A percentile compares a stretch with the other conserved stretches of the same genome.
phyloP scores from a whole-genome alignment of 2,888 invertebrate genomes.

The Pheosia tremula region DNA sequence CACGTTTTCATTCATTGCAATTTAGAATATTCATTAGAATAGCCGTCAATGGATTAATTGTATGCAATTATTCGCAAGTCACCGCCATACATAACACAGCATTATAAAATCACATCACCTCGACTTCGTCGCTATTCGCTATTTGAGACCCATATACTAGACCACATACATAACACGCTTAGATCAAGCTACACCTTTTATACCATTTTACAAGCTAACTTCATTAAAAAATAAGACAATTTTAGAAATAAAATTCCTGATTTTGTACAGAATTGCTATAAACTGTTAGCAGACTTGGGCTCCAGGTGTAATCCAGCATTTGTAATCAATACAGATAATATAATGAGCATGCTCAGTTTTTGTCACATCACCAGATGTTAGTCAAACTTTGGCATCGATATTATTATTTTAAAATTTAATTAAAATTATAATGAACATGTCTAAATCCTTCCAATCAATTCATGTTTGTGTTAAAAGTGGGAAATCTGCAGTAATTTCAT shows the following conservation, averaged over 20 bases:
- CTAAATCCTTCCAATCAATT: slow-evolving; percentile 15
- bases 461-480: neutral
- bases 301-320: neutral
- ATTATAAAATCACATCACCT: slow-evolving; percentile 48
- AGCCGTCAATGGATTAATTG: neutral
- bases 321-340: slow-evolving; percentile 4
- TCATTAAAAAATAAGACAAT: neutral
- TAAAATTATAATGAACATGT: slow-evolving; percentile 20
- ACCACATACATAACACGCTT: neutral
- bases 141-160: slow-evolving; percentile 65
- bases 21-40: neutral
- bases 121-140: slow-evolving; percentile 64
- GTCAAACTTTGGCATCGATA: slow-evolving; percentile 44
- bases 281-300: too few relatives aligned
- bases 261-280: neutral
- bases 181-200: neutral
- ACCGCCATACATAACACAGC: neutral
- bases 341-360: neutral
- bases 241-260: neutral
- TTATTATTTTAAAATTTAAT: slow-evolving; percentile 26
- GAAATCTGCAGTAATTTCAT: neutral
- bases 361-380: slow-evolving; percentile 27
- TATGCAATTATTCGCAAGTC: neutral
- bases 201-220: neutral
- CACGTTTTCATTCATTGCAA: neutral